phyloP scores from a whole-genome alignment of 2,888 invertebrate species.

The Molanna angustata region DNA sequence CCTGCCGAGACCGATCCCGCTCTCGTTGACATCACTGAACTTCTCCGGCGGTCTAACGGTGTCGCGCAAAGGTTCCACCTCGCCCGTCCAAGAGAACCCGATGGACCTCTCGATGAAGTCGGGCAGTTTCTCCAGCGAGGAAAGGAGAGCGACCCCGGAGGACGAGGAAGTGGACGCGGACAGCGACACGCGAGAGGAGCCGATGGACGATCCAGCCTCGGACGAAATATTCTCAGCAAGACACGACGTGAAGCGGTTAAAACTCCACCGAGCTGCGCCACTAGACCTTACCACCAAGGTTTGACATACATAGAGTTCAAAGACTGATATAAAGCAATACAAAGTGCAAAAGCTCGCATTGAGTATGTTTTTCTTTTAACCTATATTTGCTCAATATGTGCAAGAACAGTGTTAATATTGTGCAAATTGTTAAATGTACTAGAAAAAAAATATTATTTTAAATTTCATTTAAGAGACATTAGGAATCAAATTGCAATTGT shows the following conservation, averaged over 20 bases:
- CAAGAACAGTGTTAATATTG: neutral
- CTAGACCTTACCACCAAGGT: slow-evolving; percentile 70
- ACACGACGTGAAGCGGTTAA: slow-evolving; percentile 56
- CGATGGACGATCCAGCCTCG: slow-evolving; percentile 53
- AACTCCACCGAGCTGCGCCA: slow-evolving; percentile 52
- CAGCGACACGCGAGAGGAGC: slow-evolving; percentile 43
- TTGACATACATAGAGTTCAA: slow-evolving; percentile 43
- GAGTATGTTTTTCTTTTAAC: slow-evolving; percentile 1
- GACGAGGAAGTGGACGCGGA: slow-evolving; percentile 47
- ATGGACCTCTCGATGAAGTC: slow-evolving; percentile 78
- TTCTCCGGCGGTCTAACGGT: slow-evolving; percentile 46
- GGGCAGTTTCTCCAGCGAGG: slow-evolving; percentile 56
- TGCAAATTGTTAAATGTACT: too few species aligned
- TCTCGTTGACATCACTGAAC: slow-evolving; percentile 26
- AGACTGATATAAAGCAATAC: too few species aligned
- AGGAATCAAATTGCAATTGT: too few species aligned
- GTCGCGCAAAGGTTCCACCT: slow-evolving; percentile 52
- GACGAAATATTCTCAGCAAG: slow-evolving; percentile 48
- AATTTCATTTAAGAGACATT: too few species aligned
- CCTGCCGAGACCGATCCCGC: slow-evolving; percentile 42
- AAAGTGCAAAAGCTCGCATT: slow-evolving; percentile 4
- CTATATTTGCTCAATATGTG: neutral
- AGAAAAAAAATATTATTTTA: too few species aligned
- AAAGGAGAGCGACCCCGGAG: slow-evolving; percentile 47
- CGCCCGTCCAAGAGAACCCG: slow-evolving; percentile 69